Conservation (phyloP, 2,797 vertebrate species). For the Melanotaenia trifasciata region DNA sequence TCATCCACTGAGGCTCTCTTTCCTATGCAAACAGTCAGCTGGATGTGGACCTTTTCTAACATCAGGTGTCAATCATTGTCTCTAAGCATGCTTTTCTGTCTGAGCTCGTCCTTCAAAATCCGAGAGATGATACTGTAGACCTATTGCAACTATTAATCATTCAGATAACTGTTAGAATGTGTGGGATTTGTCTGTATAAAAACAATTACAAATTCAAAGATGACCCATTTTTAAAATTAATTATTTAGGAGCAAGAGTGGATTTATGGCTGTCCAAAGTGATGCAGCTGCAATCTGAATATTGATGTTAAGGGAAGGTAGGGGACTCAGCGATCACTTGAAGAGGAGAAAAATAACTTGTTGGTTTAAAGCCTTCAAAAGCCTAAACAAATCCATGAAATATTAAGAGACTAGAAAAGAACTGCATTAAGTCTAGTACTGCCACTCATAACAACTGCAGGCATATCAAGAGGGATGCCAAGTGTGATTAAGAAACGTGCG, state of each 20-base stretch:
- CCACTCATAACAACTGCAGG: slow-evolving; percentile 27
- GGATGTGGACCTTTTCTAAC: slow-evolving; percentile 22
- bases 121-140: slow-evolving; percentile 53
- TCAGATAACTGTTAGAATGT: slow-evolving; percentile 48
- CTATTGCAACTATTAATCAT: slow-evolving; percentile 63
- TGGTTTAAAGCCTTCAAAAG: slow-evolving; percentile 59
- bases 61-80: slow-evolving; percentile 29
- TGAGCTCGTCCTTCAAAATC: slow-evolving; percentile 13
- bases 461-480: slow-evolving; percentile 34
- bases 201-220: slow-evolving; percentile 52
- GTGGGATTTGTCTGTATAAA: slow-evolving; percentile 55
- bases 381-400: slow-evolving; percentile 71
- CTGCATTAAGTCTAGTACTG: slow-evolving; percentile 30
- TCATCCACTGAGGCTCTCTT: slow-evolving; percentile 32
- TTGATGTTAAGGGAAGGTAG: slow-evolving; percentile 59
- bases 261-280: slow-evolving; percentile 63
- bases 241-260: slow-evolving; percentile 67
- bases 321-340: slow-evolving; percentile 40
- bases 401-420: slow-evolving; percentile 47
- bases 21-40: slow-evolving; percentile 33
- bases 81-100: slow-evolving; percentile 41
- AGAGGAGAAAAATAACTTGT: slow-evolving; percentile 55
- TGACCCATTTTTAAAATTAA: slow-evolving; percentile 62
- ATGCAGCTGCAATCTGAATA: slow-evolving; percentile 70
- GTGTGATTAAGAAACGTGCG: slow-evolving; percentile 37